These are phyloP conservation scores for Schrankia costaestrigalis DNA, from an alignment of 2,888 invertebrate species.

Conservation along the genomic window DNA sequence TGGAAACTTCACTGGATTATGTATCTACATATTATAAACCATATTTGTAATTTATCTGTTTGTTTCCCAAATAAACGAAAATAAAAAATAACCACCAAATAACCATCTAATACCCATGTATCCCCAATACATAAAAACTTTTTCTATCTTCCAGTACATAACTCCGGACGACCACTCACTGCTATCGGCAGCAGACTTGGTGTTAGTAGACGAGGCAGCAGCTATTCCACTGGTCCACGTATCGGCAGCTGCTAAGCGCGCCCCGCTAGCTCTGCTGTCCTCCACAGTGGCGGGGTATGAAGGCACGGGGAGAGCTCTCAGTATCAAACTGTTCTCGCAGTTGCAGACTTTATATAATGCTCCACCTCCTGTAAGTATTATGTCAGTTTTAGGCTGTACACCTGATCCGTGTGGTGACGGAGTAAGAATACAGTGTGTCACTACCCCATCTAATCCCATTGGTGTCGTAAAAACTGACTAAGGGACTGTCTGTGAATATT, in stretches of 20 bases:
- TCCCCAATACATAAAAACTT: too few species aligned
- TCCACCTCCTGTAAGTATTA: constrained; percentile 76
- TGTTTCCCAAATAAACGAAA: too few species aligned
- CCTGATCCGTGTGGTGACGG: background rate
- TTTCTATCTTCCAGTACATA: constrained; percentile 90
- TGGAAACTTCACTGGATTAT: too few species aligned
- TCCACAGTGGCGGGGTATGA: constrained; percentile 99
- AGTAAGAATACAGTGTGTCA: too few species aligned
- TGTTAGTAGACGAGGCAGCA: constrained; percentile 99
- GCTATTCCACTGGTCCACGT: constrained; percentile 98
- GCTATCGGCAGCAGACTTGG: constrained; percentile 94
- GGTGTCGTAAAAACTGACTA: too few species aligned
- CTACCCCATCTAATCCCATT: too few species aligned
- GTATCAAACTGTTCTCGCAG: constrained; percentile 96
- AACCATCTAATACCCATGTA: too few species aligned
- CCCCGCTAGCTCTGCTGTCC: constrained; percentile 96
- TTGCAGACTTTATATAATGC: constrained; percentile 84
- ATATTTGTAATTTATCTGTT: too few species aligned
- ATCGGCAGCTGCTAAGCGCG: constrained; percentile 91
- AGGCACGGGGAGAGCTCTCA: constrained; percentile 97
- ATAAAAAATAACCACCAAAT: too few species aligned
- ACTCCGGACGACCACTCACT: constrained; percentile 94
- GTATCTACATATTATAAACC: too few species aligned
- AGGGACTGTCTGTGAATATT: too few species aligned
- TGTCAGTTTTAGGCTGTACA: background rate